Evolutionary conservation across 2,888 invertebrate genomes (phyloP), one percentile per base, ranked within the genome.

Genomic region (Pasiphila rectangulata): DNA sequence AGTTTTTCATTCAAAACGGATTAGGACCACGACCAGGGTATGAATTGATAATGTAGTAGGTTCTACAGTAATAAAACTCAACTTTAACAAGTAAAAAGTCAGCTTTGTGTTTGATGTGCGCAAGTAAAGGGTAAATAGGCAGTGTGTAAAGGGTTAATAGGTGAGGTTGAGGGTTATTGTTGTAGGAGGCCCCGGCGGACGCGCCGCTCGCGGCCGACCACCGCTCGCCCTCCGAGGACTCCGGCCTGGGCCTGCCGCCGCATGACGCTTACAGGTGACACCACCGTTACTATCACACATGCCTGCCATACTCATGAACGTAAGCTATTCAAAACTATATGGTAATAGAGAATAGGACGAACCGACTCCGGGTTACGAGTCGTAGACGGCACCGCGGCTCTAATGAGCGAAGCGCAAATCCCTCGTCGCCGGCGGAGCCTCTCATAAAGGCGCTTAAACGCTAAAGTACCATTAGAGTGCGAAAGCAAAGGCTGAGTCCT

Each of bases 191-290:
- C 79, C 83, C 85, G 72, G 82, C 80, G 74, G 86, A 82, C 80
- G 90, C 77, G 79, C 85, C 87, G 78, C 92, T 89, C 87, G 90
- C 74, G 83, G 93, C 93, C 79, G 93, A 93, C 79, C 92, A 92
- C 88, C 93, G 94, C 79, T 95, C 96, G 75, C 96, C 96, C 67
- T 96, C 96, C 83, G 97, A 97, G 90, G 97, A 97, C 92, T 96
- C 96, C 86, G 97, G 97, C 79, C 93, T 97, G 83, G 96, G 97
- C 83, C 93, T 96, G 89, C 95, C 94, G 80, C 91, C 92, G 81
- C 91, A 92, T 72, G 93, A 94, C 86, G 91, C 92, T 78, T 91
- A 91, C 91, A 93, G 93, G 93, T 93, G 84, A 83, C 72, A 64
- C 65, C 65, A 67, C 63, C 61, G 64, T 67, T 66, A 70, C 67